These are phyloP conservation scores for Paracentrotus lividus DNA, from an alignment of 53 echinoderm and acorn worm species.

Conservation along the genomic window DNA sequence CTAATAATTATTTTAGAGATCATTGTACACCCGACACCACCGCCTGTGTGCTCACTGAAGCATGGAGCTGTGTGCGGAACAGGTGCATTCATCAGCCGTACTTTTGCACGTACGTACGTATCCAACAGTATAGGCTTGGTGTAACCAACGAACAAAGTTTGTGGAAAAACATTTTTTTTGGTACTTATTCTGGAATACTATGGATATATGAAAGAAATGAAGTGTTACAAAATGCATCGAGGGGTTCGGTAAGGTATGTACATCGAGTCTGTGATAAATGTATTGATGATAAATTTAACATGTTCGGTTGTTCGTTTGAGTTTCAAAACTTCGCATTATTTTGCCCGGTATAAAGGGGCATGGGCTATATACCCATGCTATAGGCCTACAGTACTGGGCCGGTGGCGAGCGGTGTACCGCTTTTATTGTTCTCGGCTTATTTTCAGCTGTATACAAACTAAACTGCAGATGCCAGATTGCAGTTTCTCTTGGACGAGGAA, in stretches of 20 bases:
- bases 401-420: no score
- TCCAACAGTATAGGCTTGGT: slow-evolving; percentile 11
- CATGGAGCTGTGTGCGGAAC: no score
- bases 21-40: no score
- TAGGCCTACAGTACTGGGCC: no score
- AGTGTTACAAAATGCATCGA: not conserved
- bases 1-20: no score
- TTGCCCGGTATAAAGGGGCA: no score
- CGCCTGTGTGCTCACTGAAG: no score
- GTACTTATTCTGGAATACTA: not conserved
- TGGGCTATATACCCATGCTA: not conserved
- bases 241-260: not conserved
- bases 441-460: no score
- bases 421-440: no score
- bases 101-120: not conserved
- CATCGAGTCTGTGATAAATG: not conserved
- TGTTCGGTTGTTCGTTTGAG: not conserved
- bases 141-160: not conserved
- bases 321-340: slow-evolving; percentile 20
- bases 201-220: not conserved
- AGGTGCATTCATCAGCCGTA: no score
- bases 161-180: not conserved
- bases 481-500: no score
- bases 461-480: no score
- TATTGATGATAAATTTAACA: not conserved